A percentile compares a stretch with the other conserved stretches of the same genome.
These are phyloP conservation scores for Oreocharis arfaki DNA, from an alignment of 2,113 vertebrate genomes.

Conservation along the genomic window DNA sequence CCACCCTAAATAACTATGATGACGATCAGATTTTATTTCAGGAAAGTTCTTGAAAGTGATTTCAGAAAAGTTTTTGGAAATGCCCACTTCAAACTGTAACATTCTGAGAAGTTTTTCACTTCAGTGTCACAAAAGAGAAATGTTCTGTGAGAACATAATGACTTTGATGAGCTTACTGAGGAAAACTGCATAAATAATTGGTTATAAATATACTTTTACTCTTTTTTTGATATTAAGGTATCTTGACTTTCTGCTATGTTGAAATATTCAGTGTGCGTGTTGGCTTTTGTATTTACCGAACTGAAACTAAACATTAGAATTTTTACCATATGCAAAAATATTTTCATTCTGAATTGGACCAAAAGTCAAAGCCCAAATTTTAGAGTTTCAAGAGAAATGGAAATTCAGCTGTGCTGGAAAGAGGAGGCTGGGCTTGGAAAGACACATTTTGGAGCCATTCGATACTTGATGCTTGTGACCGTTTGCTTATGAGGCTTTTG, in stretches of 20 bases:
- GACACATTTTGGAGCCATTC: neutral
- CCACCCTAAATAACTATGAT: neutral
- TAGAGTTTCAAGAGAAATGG: neutral
- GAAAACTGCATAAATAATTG: neutral
- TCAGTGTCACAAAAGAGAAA: neutral
- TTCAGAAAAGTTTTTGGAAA: neutral
- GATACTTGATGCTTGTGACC: neutral
- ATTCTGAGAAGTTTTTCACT: neutral
- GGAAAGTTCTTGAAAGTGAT: neutral
- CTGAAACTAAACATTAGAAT: neutral
- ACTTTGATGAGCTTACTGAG: neutral
- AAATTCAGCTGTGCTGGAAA: neutral
- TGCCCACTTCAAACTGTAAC: neutral
- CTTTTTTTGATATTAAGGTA: neutral
- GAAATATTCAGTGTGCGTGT: neutral
- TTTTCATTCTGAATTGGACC: neutral
- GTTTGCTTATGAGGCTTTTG: neutral
- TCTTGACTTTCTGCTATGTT: neutral
- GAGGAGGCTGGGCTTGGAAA: neutral
- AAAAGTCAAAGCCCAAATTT: neutral
- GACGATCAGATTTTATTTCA: neutral
- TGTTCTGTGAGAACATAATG: neutral
- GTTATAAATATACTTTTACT: neutral
- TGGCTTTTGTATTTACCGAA: neutral
- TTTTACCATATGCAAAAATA: neutral